Conservation (phyloP, 2,888 invertebrate genomes). For the Heterodera filipjevi region DNA sequence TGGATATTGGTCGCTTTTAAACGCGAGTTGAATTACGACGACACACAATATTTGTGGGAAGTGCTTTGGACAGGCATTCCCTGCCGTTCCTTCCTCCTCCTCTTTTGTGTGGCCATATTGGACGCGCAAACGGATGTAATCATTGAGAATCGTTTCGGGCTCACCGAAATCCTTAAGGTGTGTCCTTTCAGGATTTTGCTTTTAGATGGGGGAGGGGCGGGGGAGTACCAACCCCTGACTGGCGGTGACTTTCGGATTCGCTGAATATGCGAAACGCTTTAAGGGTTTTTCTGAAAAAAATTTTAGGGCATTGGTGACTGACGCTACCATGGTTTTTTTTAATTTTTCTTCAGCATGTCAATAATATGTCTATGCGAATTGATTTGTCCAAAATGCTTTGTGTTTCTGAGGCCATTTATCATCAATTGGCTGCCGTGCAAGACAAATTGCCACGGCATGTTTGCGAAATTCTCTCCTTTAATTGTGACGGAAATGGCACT, state of each 20-base stretch:
- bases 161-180: conserved; percentile 92
- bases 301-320: background rate
- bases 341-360: conserved; percentile 82
- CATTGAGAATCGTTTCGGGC: conserved; percentile 88
- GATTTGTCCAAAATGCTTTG: conserved; percentile 81
- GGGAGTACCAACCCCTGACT: no score
- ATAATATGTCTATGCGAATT: conserved; percentile 86
- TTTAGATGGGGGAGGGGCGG: no score
- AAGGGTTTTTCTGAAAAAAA: no score
- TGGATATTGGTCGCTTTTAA: conserved; percentile 96
- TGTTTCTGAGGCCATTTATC: conserved; percentile 87
- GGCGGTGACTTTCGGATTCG: no score
- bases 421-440: conserved; percentile 74
- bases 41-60: conserved; percentile 76
- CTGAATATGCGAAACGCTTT: no score
- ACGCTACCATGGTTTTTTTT: background rate
- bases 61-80: conserved; percentile 88
- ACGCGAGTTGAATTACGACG: conserved; percentile 80
- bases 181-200: no score
- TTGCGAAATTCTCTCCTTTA: conserved; percentile 51
- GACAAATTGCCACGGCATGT: conserved; percentile 57
- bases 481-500: conserved; percentile 35
- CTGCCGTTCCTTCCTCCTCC: conserved; percentile 89
- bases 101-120: conserved; percentile 89
- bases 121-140: conserved; percentile 84